Percentiles rank a stretch among this genome's conserved stretches.
Conservation (phyloP, 2,113 vertebrate species). For the Greenwoodochromis staneri region DNA sequence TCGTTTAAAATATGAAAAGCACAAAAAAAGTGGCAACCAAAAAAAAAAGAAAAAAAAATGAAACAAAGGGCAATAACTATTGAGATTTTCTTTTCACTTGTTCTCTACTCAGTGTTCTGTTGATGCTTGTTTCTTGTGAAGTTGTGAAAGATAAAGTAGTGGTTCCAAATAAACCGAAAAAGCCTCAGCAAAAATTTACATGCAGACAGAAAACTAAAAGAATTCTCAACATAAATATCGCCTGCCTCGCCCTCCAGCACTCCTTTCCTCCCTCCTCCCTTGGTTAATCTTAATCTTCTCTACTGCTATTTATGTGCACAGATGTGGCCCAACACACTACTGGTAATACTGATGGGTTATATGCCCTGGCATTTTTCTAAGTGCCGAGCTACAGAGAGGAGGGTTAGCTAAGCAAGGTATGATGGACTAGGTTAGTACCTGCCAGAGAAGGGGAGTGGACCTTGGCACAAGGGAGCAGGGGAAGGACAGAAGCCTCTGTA, state of each 20-base stretch:
- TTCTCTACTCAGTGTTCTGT: not conserved
- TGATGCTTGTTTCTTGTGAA: not conserved
- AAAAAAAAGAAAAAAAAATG: not conserved
- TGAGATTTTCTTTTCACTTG: not conserved
- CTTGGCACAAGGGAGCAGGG: conserved; percentile 72
- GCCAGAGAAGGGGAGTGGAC: conserved; percentile 73
- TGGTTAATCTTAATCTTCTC: not conserved
- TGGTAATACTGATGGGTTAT: not conserved
- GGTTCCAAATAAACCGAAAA: not conserved
- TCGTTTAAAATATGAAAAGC: not conserved
- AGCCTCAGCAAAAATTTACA: conserved; percentile 26
- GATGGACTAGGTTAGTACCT: conserved; percentile 76
- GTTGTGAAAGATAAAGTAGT: not conserved
- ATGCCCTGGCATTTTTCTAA: conserved; percentile 10
- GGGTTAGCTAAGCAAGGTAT: conserved; percentile 64
- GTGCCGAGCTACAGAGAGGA: conserved; percentile 37
- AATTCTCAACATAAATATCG: not conserved
- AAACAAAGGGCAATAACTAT: not conserved
- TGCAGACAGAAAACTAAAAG: conserved; percentile 27
- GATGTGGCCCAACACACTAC: not conserved
- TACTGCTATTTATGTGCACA: not conserved
- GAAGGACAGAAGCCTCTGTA: conserved; percentile 73
- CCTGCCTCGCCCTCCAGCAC: not conserved
- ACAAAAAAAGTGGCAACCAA: not conserved
- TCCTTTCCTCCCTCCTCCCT: not conserved